Percentiles rank a stretch among this genome's conserved stretches.
These are phyloP conservation scores for Peromyscus nudipes DNA, from an alignment of 2,797 vertebrate species.

Conservation along the genomic window DNA sequence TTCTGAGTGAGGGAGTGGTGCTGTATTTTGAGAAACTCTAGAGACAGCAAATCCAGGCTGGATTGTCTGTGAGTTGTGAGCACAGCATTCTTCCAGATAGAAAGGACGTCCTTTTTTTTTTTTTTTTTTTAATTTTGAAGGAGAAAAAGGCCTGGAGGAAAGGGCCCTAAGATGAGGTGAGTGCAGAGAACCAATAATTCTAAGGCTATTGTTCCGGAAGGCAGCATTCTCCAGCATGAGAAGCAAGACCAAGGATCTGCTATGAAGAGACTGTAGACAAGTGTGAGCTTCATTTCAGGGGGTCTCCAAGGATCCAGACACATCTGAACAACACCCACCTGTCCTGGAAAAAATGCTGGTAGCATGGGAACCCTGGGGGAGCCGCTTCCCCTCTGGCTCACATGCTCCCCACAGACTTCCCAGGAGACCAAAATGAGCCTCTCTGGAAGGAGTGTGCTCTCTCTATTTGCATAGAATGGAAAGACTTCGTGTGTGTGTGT, in stretches of 20 bases:
- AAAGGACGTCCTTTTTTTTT: neutral
- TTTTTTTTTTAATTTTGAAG: no score
- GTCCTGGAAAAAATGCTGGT: neutral
- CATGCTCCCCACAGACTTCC: neutral
- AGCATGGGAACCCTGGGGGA: neutral
- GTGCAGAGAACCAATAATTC: neutral
- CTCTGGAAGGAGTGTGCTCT: neutral
- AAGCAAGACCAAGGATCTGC: neutral
- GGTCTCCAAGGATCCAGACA: neutral
- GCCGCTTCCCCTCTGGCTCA: neutral
- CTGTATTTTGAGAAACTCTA: neutral
- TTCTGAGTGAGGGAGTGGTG: fast-evolving
- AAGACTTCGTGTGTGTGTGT: neutral
- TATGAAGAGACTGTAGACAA: neutral
- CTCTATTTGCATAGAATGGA: neutral
- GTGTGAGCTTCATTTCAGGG: fast-evolving
- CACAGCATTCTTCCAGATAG: neutral
- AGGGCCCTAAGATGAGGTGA: neutral
- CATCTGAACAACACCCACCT: fast-evolving
- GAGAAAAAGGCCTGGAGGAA: neutral
- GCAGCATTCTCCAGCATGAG: neutral
- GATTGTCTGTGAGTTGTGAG: neutral
- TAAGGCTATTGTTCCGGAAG: neutral
- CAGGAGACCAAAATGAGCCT: neutral
- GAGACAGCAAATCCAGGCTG: neutral